Percentiles rank a stretch among this genome's conserved stretches.
phyloP scores from a whole-genome alignment of 2,888 invertebrate species.

The Furcula furcula region DNA sequence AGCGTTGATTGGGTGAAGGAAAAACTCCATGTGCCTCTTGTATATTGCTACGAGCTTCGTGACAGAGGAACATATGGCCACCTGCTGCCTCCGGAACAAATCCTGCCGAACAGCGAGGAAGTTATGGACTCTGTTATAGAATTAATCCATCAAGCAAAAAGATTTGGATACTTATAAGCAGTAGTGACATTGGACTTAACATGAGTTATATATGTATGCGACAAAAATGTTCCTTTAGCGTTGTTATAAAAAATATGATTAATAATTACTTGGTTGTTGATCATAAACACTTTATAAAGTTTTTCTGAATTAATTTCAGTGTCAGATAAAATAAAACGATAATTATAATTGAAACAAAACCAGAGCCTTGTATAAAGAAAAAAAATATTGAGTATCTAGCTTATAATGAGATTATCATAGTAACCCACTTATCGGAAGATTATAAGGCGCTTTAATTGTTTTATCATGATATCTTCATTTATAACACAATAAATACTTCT shows the following conservation, averaged over 20 bases:
- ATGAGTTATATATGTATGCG: no score
- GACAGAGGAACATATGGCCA: conserved; percentile 86
- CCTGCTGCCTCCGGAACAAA: conserved; percentile 85
- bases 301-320: no score
- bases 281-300: no score
- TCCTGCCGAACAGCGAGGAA: conserved; percentile 83
- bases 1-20: conserved; percentile 90
- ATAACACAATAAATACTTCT: conserved; percentile 13
- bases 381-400: no score
- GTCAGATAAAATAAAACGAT: conserved; percentile 2
- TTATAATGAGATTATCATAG: no score
- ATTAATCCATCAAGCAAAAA: conserved; percentile 55
- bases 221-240: no score
- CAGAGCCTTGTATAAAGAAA: no score
- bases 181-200: no score
- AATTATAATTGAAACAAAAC: no score
- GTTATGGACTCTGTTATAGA: conserved; percentile 73
- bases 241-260: no score
- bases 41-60: conserved; percentile 87
- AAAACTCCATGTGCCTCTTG: conserved; percentile 81
- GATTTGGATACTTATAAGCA: conserved; percentile 55
- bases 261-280: no score
- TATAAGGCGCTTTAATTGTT: conserved; percentile 13
- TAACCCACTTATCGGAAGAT: no score
- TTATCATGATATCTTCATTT: conserved; percentile 5